These are phyloP conservation scores for Leptopilina myrica DNA, from an alignment of 2,888 invertebrate genomes.

Conservation along the genomic window DNA sequence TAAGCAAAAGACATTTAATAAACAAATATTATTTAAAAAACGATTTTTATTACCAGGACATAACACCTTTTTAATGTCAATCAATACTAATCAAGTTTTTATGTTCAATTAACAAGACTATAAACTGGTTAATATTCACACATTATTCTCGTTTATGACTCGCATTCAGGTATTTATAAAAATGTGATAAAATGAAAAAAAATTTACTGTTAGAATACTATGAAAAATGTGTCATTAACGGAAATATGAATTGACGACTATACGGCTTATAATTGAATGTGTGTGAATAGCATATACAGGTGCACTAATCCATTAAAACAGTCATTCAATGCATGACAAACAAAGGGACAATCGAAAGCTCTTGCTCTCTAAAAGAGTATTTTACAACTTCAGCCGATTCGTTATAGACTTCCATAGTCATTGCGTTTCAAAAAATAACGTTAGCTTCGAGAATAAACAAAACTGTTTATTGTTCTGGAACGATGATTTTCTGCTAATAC, in stretches of 20 bases:
- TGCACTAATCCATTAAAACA: slow-evolving; percentile 62
- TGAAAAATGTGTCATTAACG: slow-evolving; percentile 39
- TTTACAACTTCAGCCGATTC: slow-evolving; percentile 55
- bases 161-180: background rate
- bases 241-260: slow-evolving; percentile 55
- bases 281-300: slow-evolving; percentile 48
- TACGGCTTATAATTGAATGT: slow-evolving; percentile 60
- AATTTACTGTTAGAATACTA: background rate
- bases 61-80: no score
- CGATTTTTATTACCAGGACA: no score
- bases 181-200: background rate
- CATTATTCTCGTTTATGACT: background rate
- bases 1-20: no score
- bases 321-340: slow-evolving; percentile 64
- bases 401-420: slow-evolving; percentile 47
- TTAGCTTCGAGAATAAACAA: slow-evolving; percentile 27
- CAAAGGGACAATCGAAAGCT: slow-evolving; percentile 67
- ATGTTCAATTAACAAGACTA: no score
- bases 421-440: slow-evolving; percentile 48
- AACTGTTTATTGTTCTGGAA: slow-evolving; percentile 26
- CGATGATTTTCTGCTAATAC: background rate
- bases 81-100: no score
- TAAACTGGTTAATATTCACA: background rate
- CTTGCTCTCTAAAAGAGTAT: slow-evolving; percentile 60
- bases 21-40: no score